phyloP scores from a whole-genome alignment of 2,797 vertebrate genomes.

The Tarsius wallacei region DNA sequence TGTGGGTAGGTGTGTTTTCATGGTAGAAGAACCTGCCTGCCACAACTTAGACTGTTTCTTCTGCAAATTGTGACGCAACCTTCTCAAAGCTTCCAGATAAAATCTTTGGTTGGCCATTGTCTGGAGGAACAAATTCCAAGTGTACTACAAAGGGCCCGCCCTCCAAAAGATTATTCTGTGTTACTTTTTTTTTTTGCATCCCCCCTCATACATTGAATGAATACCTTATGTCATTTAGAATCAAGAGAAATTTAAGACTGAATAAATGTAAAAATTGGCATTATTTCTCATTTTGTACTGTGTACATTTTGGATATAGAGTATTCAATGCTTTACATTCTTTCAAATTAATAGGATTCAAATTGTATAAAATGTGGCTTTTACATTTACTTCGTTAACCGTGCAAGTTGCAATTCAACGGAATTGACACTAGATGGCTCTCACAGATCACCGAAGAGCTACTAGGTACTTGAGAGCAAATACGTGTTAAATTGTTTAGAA shows the following conservation, averaged over 20 bases:
- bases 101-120: no score
- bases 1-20: no score
- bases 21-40: no score
- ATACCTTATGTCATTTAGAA: neutral
- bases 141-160: no score
- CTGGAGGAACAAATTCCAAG: no score
- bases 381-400: neutral
- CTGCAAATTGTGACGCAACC: no score
- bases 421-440: constrained; percentile 77
- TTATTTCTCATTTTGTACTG: constrained; percentile 66
- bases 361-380: constrained; percentile 17
- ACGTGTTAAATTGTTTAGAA: neutral
- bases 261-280: constrained; percentile 34
- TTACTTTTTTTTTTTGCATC: no score
- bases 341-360: constrained; percentile 23
- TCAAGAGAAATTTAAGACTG: neutral
- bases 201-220: neutral
- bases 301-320: neutral
- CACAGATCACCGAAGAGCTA: neutral
- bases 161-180: no score
- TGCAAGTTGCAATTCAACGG: constrained; percentile 19
- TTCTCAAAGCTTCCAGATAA: no score
- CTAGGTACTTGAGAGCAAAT: neutral
- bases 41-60: no score
- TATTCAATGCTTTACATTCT: constrained; percentile 40